Evolutionary conservation across 2,797 vertebrate genomes (phyloP).

Genomic region (Florisuga fusca): DNA sequence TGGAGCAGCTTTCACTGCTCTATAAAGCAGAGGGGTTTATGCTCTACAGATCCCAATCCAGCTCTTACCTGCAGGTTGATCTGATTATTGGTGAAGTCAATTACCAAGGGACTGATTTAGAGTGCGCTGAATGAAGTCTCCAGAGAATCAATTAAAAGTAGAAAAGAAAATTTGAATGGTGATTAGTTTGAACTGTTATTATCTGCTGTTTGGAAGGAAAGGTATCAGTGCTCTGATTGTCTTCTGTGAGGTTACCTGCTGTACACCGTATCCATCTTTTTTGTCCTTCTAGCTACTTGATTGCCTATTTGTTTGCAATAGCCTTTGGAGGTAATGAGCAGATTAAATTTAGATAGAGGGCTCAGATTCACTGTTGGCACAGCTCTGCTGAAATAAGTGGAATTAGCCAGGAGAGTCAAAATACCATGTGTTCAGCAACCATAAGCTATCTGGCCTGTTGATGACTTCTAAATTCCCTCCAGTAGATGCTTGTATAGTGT

Average conservation of each 20-base stretch:
- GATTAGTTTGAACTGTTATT: conserved; percentile 46
- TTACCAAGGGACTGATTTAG: conserved; percentile 8
- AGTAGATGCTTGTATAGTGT: not conserved
- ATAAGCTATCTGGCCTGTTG: conserved; percentile 19
- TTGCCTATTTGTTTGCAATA: conserved; percentile 67
- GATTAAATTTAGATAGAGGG: conserved; percentile 65
- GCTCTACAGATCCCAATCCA: not conserved
- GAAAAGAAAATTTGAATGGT: conserved; percentile 37
- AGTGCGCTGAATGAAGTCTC: conserved; percentile 3
- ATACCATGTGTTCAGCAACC: conserved; percentile 34
- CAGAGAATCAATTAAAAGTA: conserved; percentile 30
- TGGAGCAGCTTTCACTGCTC: not conserved
- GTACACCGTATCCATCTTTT: conserved; percentile 1
- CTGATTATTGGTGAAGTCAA: not conserved
- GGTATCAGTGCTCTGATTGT: conserved; percentile 35
- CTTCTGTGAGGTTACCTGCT: conserved; percentile 30
- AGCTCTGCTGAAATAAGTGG: conserved; percentile 46
- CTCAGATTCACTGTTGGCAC: conserved; percentile 43
- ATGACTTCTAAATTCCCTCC: conserved; percentile 18
- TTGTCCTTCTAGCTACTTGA: conserved; percentile 41
- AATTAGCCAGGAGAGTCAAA: conserved; percentile 59
- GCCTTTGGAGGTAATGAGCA: conserved; percentile 60
- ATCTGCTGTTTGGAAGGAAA: conserved; percentile 57
- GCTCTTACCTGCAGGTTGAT: conserved; percentile 16
- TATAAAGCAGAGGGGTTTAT: not conserved